A percentile compares a stretch with the other conserved stretches of the same genome.
phyloP scores from a whole-genome alignment of 1,140 invertebrate genomes.

The Lepidurus couesii region DNA sequence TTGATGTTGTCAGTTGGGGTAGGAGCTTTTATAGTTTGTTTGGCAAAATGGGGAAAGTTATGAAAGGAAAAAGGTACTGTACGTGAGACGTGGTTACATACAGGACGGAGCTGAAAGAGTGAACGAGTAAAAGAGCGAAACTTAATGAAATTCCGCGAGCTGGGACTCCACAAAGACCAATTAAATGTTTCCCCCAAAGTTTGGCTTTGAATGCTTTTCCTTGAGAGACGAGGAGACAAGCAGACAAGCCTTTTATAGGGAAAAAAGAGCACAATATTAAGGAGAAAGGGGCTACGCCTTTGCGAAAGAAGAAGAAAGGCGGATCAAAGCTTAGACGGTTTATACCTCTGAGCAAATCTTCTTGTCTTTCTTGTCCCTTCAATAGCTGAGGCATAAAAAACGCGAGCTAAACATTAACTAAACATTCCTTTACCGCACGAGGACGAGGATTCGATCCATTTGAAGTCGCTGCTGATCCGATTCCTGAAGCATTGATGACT shows the following conservation, averaged over 20 bases:
- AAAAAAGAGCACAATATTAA: background rate
- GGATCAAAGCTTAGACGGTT: background rate
- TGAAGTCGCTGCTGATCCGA: background rate
- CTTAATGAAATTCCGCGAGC: background rate
- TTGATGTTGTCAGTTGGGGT: too few relatives aligned
- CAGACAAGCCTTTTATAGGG: background rate
- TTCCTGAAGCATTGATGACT: background rate
- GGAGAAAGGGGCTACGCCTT: background rate
- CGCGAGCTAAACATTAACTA: too few relatives aligned
- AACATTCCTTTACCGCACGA: background rate
- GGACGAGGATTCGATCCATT: background rate
- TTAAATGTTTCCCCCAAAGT: background rate
- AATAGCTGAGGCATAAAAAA: background rate
- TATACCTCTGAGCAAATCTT: background rate
- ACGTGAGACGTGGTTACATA: too few relatives aligned
- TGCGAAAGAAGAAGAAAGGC: background rate
- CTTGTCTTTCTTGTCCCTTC: background rate
- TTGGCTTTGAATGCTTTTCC: background rate
- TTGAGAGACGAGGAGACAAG: background rate
- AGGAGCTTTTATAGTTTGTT: too few relatives aligned
- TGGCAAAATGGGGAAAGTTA: too few relatives aligned
- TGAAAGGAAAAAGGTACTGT: too few relatives aligned
- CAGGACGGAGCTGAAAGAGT: background rate
- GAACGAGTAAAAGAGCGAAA: background rate
- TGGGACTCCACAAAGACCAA: background rate